Evolutionary conservation across 1,140 invertebrate species (phyloP).

Genomic region (Ectropis grisescens): DNA sequence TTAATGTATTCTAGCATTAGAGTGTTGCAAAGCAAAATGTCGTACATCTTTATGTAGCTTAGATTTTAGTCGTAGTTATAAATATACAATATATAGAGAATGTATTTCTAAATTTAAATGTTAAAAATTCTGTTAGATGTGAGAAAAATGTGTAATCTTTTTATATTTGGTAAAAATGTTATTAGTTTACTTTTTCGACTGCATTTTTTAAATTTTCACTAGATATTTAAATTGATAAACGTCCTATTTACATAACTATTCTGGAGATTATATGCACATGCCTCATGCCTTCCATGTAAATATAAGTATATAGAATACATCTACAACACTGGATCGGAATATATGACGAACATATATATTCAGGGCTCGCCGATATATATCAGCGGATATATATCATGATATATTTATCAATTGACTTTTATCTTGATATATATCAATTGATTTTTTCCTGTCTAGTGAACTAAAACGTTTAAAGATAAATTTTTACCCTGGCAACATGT

Average conservation of each 20-base stretch:
- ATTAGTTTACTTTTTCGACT: constrained; percentile 7
- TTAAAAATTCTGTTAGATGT: constrained; percentile 30
- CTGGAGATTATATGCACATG: constrained; percentile 21
- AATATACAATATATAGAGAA: constrained; percentile 24
- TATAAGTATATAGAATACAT: constrained; percentile 36
- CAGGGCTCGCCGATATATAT: no score
- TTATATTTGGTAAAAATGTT: constrained; percentile 14
- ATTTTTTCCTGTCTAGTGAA: no score
- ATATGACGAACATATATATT: no score
- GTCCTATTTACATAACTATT: constrained; percentile 5
- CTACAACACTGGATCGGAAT: no score
- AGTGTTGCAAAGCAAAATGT: constrained; percentile 46
- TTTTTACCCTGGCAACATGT: no score
- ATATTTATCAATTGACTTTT: no score
- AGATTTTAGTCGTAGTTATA: constrained; percentile 38
- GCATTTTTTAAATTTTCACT: not conserved
- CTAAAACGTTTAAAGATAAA: no score
- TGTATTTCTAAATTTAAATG: constrained; percentile 28
- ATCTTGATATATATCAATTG: no score
- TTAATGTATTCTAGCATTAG: constrained; percentile 57
- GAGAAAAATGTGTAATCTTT: constrained; percentile 23
- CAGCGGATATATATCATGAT: no score
- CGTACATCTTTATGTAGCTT: constrained; percentile 44
- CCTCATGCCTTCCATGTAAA: constrained; percentile 60
- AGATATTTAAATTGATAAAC: no score